Base-by-base conservation (phyloP, 2,797 vertebrate genomes). In the Pipistrellus kuhlii region DNA sequence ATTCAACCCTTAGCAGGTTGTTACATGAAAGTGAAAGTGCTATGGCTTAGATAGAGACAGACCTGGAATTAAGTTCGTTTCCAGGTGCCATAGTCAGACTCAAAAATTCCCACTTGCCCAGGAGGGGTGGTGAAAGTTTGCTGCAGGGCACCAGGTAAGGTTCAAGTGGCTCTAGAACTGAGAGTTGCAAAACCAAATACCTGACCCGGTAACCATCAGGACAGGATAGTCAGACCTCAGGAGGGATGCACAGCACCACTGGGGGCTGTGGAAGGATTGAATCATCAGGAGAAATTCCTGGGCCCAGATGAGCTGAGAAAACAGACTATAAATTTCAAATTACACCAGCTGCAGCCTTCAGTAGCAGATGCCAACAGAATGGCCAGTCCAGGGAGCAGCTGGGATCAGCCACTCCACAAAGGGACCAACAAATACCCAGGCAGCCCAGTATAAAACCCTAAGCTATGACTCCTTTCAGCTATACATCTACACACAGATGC, bases 241-340 rank as follows among this genome's bases (percentile, higher is more conserved):
- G 51, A 71, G 48, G 46, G 30, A 69, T 69, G 20, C 46, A 48
- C 2, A 25, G 41, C 32, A 88, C n/a, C 8, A 5, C 0, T 8
- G 69, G 80, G 9, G 38, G 38, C 25, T 66, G 51, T 73, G 53
- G 82, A 53, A 89, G 46, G 72, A n/a, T 44, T 90, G 85, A 87
- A 32, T 92, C 62, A 85, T 57, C 18, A 53, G n/a, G 55, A 89
- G 66, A 92, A 94, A 93, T 92, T 94, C 76, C 81, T 90, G 35
- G 72, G 23, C 32, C 51, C 57, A 94, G 46, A 80, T 23, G 82
- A 90, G 38, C 48, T 78, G 62, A 85, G 48, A 71, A 12, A 85
- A 72, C 18, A 46, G 72, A 90, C 27, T 57, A 41, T 82, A 82
- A 68, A 81, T 85, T 82, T 73, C 4, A 12, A 91, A 69, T 35